Conservation (phyloP, 2,113 vertebrate species). For the Ctenodactylus gundi region DNA sequence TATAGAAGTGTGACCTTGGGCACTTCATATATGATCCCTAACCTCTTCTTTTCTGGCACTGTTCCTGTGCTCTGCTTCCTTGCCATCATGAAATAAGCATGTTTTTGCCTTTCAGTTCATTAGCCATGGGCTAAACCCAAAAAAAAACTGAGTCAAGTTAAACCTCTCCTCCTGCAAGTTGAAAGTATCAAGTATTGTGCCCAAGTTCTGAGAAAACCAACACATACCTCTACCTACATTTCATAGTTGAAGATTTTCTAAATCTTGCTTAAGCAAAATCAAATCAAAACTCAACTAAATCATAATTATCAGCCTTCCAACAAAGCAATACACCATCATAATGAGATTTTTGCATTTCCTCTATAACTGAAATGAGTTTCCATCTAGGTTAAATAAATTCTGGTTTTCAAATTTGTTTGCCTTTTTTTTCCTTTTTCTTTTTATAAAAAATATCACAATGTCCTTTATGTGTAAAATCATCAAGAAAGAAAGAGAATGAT, state of each 20-base stretch:
- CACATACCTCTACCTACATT: not conserved
- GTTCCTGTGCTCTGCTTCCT: too few relatives aligned
- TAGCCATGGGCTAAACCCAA: too few relatives aligned
- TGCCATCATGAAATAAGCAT: too few relatives aligned
- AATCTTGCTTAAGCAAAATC: slow-evolving; percentile 9
- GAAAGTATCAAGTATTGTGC: too few relatives aligned
- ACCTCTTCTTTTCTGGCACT: too few relatives aligned
- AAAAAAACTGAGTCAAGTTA: too few relatives aligned
- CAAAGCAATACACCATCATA: not conserved
- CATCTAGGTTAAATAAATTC: not conserved
- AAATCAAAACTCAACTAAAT: slow-evolving; percentile 39
- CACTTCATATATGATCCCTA: too few relatives aligned
- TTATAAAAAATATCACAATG: not conserved
- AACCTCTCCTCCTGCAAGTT: too few relatives aligned
- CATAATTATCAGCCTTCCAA: slow-evolving; percentile 25
- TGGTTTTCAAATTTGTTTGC: not conserved
- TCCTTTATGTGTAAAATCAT: not conserved
- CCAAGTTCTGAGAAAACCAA: too few relatives aligned
- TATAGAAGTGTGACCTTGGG: too few relatives aligned
- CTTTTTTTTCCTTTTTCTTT: not conserved
- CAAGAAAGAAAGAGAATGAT: slow-evolving; percentile 9
- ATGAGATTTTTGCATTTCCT: not conserved
- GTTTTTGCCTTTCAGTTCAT: too few relatives aligned
- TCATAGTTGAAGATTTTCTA: slow-evolving; percentile 19
- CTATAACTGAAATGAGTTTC: not conserved